These are phyloP conservation scores for Chrysogorgia sp. DNA, from an alignment of 92 coral and sea anemone genomes.

Conservation along the genomic window DNA sequence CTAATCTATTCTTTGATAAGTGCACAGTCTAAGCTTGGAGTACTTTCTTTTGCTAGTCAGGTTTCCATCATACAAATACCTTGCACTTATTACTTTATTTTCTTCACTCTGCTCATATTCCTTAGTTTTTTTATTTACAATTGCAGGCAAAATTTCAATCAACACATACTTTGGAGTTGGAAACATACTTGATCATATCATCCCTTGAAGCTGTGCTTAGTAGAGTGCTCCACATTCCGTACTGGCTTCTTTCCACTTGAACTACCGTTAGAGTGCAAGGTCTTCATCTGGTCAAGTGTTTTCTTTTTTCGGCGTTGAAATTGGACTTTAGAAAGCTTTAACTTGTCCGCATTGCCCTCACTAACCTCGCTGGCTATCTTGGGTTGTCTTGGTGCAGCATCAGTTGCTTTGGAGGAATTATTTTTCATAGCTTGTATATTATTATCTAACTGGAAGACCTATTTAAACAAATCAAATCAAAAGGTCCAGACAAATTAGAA, in stretches of 20 bases:
- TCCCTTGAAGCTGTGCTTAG: constrained; percentile 49
- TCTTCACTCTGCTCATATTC: constrained; percentile 47
- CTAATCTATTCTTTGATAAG: constrained; percentile 3
- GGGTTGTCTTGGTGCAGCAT: constrained; percentile 19
- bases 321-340: constrained; percentile 54
- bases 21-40: constrained; percentile 10
- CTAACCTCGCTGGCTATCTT: constrained; percentile 35
- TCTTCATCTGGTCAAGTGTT: constrained; percentile 28
- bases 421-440: background rate
- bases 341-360: constrained; percentile 48
- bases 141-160: constrained; percentile 44
- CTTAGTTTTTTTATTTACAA: constrained; percentile 38
- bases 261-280: constrained; percentile 39
- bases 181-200: constrained; percentile 45
- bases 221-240: constrained; percentile 53
- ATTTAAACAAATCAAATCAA: too few relatives aligned
- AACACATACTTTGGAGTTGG: constrained; percentile 42
- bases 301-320: constrained; percentile 48
- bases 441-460: background rate
- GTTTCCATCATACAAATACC: constrained; percentile 29
- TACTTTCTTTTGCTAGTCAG: constrained; percentile 27
- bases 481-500: too few relatives aligned
- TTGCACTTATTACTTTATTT: constrained; percentile 18
- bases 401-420: background rate
- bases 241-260: constrained; percentile 45